These are phyloP conservation scores for Pantherophis alleghaniensis DNA, from an alignment of 2,797 vertebrate genomes.

Conservation along the genomic window DNA sequence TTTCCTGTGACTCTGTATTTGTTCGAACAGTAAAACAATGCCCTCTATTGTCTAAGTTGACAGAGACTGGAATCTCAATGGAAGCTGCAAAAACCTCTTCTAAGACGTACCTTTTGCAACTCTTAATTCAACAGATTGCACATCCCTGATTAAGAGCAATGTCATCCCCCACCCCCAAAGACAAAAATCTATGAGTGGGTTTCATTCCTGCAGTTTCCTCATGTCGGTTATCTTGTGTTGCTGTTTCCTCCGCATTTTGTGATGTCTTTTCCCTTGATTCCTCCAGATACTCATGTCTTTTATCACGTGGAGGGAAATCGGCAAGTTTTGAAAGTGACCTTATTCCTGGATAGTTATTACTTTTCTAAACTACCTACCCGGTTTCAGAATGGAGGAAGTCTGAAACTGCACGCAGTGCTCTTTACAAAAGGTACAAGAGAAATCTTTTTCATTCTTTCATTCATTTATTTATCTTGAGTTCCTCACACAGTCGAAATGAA, in stretches of 20 bases:
- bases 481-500: neutral
- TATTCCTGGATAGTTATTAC: constrained; percentile 93
- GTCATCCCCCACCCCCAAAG: too few relatives aligned
- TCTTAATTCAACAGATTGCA: neutral
- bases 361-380: constrained; percentile 92
- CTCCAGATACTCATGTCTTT: constrained; percentile 85
- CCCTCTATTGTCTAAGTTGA: constrained; percentile 6
- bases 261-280: constrained; percentile 50
- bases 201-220: neutral
- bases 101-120: neutral
- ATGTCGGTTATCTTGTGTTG: neutral
- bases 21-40: neutral
- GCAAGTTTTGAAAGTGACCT: constrained; percentile 88
- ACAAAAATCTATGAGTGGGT: neutral
- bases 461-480: neutral
- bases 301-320: constrained; percentile 95
- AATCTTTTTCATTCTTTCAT: neutral
- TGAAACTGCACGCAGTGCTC: constrained; percentile 90
- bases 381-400: constrained; percentile 89
- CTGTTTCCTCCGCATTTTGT: constrained; percentile 11
- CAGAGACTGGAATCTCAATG: neutral
- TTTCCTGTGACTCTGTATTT: rapidly evolving
- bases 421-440: constrained; percentile 85
- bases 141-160: neutral
- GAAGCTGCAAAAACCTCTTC: neutral